Base-by-base conservation (phyloP, 2,888 invertebrate species). In the Sialis fuliginosa region DNA sequence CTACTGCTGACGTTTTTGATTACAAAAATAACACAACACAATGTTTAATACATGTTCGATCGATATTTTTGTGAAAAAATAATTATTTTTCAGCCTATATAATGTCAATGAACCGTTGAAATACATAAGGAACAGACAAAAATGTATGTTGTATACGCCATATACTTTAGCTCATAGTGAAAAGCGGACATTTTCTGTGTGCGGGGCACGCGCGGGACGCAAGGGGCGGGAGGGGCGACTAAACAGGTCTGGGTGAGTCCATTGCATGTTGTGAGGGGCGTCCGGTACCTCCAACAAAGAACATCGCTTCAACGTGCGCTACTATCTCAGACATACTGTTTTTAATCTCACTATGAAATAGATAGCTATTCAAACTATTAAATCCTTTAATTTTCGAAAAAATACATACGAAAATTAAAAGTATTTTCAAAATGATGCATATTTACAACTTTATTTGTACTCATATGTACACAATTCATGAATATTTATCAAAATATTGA, bases 171-270 rank as follows among this genome's bases (percentile, higher is more conserved):
- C 46, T 48, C 46, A 41, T 51, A 46, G 49, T 48, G 51, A 49
- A 49, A 48, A 61, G 61, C 62, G 59, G 63, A 63, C 63, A 63
- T 63, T 61, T 63, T 63, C 42, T 47, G 47, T 47, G 13, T 30
- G 34, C 30, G 65, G 4, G 64, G 61, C 31, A 62, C 56, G 37
- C 61, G 57, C 2, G 66, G 66, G 3, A 67, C 55, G 53, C 67
- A 68, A 40, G 66, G 53, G 49, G 65, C 58, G 4, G 63, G 9
- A 9, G 32, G 35, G 58, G 60, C 61, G 59, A 61, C 54, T 47
- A 61, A 64, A 63, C 63, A 51, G 71, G 69, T 64, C 69, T 71
- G 48, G 70, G 63, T 57, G 56, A 58, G 60, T 62, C 62, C 48
- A 67, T 63, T 47, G 57, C 44, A 6, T 69, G 52, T 34, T 62